These are phyloP conservation scores for Propithecus deckenii DNA, from an alignment of 2,797 vertebrate species.

Conservation along the genomic window DNA sequence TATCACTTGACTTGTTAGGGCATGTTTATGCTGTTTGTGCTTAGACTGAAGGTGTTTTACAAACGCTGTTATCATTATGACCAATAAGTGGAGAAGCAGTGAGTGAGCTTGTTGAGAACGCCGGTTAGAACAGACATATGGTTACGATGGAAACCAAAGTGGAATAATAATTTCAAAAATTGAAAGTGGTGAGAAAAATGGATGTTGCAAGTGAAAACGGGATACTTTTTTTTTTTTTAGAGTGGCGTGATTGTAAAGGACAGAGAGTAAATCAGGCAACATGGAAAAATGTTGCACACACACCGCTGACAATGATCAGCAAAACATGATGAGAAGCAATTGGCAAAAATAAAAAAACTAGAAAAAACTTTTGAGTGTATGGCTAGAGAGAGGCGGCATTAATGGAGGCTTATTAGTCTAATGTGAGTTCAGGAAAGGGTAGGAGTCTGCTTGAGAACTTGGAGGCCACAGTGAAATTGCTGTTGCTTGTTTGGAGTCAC, in stretches of 20 bases:
- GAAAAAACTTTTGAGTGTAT: background rate
- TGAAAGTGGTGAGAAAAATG: slow-evolving; percentile 71
- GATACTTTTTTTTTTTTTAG: background rate
- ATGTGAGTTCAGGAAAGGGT: background rate
- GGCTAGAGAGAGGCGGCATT: background rate
- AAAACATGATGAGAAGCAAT: slow-evolving; percentile 22
- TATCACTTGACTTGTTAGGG: slow-evolving; percentile 44
- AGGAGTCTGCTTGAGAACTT: background rate
- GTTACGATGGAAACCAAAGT: slow-evolving; percentile 69
- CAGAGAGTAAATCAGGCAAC: slow-evolving; percentile 38
- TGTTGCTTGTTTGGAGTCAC: background rate
- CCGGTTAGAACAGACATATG: slow-evolving; percentile 63
- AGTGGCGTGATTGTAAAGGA: slow-evolving; percentile 38
- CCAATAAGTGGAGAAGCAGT: slow-evolving; percentile 55
- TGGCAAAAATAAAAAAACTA: slow-evolving; percentile 5
- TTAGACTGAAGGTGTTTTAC: slow-evolving; percentile 62
- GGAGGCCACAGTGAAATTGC: background rate
- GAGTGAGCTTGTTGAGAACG: slow-evolving; percentile 32
- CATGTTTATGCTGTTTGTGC: background rate
- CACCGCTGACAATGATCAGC: background rate
- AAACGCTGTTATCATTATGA: slow-evolving; percentile 65
- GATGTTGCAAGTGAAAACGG: slow-evolving; percentile 65
- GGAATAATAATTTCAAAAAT: slow-evolving; percentile 77
- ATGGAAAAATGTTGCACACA: background rate
- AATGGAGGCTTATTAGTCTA: background rate